Percentiles rank a stretch among this genome's conserved stretches.
Evolutionary conservation across 2,113 vertebrate species (phyloP).

Genomic region (Burhinus bistriatus): DNA sequence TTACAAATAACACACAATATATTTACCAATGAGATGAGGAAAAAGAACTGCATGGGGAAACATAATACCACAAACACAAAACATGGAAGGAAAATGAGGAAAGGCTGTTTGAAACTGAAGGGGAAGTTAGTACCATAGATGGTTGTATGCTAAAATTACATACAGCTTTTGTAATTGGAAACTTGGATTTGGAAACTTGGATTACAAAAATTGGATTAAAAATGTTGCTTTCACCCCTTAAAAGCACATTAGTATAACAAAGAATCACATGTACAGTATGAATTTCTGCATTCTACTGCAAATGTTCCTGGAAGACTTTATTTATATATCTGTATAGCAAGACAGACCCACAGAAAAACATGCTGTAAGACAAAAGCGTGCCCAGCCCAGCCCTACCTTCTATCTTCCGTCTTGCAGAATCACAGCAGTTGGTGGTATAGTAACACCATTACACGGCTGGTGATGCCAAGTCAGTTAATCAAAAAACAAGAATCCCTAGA

Average conservation of each 20-base stretch:
- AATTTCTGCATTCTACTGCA: too few relatives aligned
- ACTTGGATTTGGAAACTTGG: too few relatives aligned
- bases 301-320: neutral
- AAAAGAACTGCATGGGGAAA: neutral
- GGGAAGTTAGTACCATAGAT: neutral
- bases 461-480: neutral
- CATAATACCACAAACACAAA: neutral
- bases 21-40: neutral
- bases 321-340: too few relatives aligned
- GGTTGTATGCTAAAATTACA: neutral
- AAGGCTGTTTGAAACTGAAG: neutral
- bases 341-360: neutral
- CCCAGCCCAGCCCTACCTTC: neutral
- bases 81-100: neutral
- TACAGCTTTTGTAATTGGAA: neutral
- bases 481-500: neutral
- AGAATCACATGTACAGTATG: neutral
- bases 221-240: neutral
- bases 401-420: neutral
- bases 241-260: neutral
- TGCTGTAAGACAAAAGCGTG: neutral
- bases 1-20: neutral
- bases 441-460: neutral
- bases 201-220: neutral
- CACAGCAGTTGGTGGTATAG: neutral